Conservation (phyloP, 2,113 vertebrate genomes). For the Phaethon lepturus region DNA sequence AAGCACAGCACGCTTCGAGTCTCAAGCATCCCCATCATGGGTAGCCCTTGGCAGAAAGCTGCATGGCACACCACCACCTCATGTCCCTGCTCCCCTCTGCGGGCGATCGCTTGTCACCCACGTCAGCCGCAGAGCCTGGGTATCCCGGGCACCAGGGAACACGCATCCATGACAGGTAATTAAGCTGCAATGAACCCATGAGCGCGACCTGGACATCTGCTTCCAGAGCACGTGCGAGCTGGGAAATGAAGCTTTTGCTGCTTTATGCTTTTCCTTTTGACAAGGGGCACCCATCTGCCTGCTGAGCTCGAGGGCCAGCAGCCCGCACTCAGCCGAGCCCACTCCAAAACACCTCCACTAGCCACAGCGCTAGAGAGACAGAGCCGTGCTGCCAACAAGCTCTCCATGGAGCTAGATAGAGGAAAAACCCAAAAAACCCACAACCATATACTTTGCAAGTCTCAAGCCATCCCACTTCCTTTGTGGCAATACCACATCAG, state of each 20-base stretch:
- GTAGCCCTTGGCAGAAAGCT: neutral
- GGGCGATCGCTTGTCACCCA: fast-evolving
- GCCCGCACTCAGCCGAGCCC: neutral
- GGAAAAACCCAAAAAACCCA: fast-evolving
- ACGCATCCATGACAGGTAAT: fast-evolving
- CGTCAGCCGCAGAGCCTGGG: fast-evolving
- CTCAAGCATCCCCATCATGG: neutral
- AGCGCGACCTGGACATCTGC: neutral
- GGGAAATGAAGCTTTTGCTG: neutral
- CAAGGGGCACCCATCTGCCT: neutral
- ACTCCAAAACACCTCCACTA: neutral
- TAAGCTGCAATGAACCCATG: neutral
- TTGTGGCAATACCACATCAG: neutral
- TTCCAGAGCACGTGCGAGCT: fast-evolving
- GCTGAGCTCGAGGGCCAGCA: neutral
- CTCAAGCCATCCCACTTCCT: neutral
- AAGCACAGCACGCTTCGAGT: neutral
- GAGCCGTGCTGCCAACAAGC: neutral
- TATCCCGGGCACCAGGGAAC: fast-evolving
- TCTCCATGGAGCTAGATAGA: neutral
- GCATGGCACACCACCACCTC: too few species aligned
- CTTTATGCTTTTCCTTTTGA: neutral
- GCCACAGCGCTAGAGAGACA: neutral
- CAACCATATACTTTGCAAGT: neutral
- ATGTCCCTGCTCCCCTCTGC: fast-evolving